Percentiles rank a stretch among this genome's conserved stretches.
Conservation (phyloP, 2,888 invertebrate species). For the Idaea dimidiata region DNA sequence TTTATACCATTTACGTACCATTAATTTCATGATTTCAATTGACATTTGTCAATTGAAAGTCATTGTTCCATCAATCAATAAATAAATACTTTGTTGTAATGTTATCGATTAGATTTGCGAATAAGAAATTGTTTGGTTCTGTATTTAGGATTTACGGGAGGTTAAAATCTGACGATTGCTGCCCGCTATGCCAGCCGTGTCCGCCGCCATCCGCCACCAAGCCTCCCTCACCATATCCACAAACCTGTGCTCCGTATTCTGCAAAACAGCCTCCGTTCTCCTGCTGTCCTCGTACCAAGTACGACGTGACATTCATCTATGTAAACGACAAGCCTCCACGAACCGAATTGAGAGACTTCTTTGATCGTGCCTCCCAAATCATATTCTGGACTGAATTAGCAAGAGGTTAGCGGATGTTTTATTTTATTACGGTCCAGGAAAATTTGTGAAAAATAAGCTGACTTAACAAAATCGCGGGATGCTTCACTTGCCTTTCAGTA, state of each 20-base stretch:
- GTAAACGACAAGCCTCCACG: constrained; percentile 82
- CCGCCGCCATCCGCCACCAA: background rate
- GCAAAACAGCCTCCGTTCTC: constrained; percentile 45
- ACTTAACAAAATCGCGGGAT: constrained; percentile 32
- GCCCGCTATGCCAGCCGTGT: constrained; percentile 20
- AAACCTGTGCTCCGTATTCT: constrained; percentile 19
- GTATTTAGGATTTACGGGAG: background rate
- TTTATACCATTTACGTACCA: background rate
- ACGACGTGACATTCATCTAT: constrained; percentile 70
- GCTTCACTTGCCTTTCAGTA: constrained; percentile 29
- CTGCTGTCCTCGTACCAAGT: constrained; percentile 53
- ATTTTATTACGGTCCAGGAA: constrained; percentile 30
- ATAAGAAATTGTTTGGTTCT: background rate
- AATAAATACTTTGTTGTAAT: background rate
- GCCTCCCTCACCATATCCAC: constrained; percentile 17
- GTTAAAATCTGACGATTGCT: background rate
- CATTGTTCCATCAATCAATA: background rate
- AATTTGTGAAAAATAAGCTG: constrained; percentile 28
- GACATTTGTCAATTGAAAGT: background rate
- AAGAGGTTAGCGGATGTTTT: constrained; percentile 77
- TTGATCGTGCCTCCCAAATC: constrained; percentile 86
- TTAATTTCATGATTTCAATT: background rate
- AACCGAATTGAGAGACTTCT: constrained; percentile 83
- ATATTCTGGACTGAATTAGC: constrained; percentile 89
- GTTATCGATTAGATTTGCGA: background rate